A percentile compares a stretch with the other conserved stretches of the same genome.
phyloP scores from a whole-genome alignment of 2,888 invertebrate genomes.

The Coecobrya sp. region DNA sequence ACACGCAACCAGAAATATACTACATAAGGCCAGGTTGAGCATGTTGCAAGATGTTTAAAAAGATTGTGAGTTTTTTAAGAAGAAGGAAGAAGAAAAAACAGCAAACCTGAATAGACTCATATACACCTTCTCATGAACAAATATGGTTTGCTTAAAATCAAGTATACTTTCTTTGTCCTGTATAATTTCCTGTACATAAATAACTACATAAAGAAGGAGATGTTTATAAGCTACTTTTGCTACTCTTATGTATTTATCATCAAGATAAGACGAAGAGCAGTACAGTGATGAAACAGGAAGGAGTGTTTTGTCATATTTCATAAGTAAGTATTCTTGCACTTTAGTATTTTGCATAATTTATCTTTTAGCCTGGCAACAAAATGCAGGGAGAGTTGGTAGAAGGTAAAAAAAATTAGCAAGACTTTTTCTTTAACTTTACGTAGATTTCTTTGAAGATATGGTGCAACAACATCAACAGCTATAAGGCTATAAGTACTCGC shows the following conservation, averaged over 20 bases:
- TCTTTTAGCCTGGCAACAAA: not conserved
- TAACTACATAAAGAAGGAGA: not conserved
- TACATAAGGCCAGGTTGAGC: conserved; percentile 28
- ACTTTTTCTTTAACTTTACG: not conserved
- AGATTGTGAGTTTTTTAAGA: conserved; percentile 5
- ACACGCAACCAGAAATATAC: conserved; percentile 69
- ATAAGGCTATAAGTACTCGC: not conserved
- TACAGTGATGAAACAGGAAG: not conserved
- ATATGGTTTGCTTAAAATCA: not conserved
- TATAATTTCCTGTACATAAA: conserved; percentile 9
- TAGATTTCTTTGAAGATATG: not conserved
- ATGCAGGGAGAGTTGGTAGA: not conserved
- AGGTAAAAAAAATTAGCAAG: not conserved
- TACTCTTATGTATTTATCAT: not conserved
- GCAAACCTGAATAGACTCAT: not conserved
- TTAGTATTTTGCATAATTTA: not conserved
- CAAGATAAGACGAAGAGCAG: not conserved
- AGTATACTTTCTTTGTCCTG: not conserved
- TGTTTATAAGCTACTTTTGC: not conserved
- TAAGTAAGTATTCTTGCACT: not conserved
- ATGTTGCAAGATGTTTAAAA: not conserved
- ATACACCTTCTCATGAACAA: not conserved
- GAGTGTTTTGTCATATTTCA: not conserved
- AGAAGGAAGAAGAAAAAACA: not conserved
- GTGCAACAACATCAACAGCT: not conserved